Base-by-base conservation (phyloP, 2,113 vertebrate genomes). In the Epinephelus lanceolatus region DNA sequence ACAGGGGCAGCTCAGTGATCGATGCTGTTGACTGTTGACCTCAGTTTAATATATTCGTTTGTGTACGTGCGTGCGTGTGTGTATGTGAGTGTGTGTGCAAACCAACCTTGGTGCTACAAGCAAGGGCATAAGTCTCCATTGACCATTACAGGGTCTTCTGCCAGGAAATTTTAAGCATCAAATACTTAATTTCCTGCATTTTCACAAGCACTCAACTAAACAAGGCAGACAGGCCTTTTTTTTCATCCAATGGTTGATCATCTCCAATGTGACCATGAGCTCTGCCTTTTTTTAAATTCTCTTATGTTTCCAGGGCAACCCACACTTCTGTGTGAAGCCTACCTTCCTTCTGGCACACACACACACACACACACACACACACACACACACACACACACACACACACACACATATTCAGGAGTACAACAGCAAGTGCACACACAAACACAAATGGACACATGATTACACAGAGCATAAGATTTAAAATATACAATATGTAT, bases 161-260 rank as follows among this genome's bases (percentile, higher is more conserved):
- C 33, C 33, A 37, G 33, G 33, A 37, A 37, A 37, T 37, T 7
- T 37, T 37, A 7, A 37, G 33, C 33, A 37, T 37, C 33, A 37
- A 37, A 37, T 12, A 45, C 42, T 45, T 11, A 42, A 42, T 45
- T 45, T 45, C 42, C 42, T 3, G 10, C 10, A 45, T 45, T 45
- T 11, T 45, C 33, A 37, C 33, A 37, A 96, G 23, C 84, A 93
- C 77, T 90, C 94, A 73, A 96, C 90, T 55, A 96, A 96, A 5
- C 93, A 88, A 45, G 96, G 95, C 96, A 96, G 96, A 95, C 96
- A 96, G 67, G 95, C 94, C 11, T 84, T 94, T 97, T 93, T 93
- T 83, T 0, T 27, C 30, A 96, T 94, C 96, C 96, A 96, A 89
- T 86, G 86, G 8, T 94, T 95, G 83, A 96, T 95, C 68, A 97